A percentile compares a stretch with the other conserved stretches of the same genome.
Evolutionary conservation across 1,140 invertebrate genomes (phyloP).

Genomic region (Cydia pomonella): DNA sequence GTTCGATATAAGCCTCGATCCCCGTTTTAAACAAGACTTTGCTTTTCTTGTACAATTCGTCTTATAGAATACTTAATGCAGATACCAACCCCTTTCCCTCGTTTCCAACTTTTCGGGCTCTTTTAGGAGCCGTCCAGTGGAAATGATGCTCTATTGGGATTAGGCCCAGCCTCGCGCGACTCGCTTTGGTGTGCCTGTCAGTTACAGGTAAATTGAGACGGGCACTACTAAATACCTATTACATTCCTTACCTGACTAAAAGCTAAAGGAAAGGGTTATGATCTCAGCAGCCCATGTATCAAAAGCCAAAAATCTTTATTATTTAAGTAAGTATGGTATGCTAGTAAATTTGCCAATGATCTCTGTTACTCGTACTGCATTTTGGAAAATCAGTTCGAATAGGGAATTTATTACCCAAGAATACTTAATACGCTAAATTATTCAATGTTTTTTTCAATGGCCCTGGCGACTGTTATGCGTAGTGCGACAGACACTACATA

Average conservation of each 20-base stretch:
- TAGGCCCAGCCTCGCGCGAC: constrained; percentile 32
- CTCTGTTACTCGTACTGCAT: too few species aligned
- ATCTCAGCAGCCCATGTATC: too few species aligned
- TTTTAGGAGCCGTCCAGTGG: constrained; percentile 59
- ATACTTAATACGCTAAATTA: too few species aligned
- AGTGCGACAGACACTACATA: too few species aligned
- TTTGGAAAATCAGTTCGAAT: too few species aligned
- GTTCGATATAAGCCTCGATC: constrained; percentile 64
- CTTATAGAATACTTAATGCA: constrained; percentile 71
- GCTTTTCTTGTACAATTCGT: constrained; percentile 73
- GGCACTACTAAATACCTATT: neutral
- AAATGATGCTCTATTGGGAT: constrained; percentile 52
- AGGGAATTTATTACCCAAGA: too few species aligned
- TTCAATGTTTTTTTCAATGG: too few species aligned
- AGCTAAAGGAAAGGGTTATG: too few species aligned
- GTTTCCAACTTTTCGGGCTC: constrained; percentile 59
- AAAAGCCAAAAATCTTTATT: too few species aligned
- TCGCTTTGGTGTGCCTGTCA: constrained; percentile 24
- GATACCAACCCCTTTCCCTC: constrained; percentile 63
- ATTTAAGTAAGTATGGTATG: too few species aligned
- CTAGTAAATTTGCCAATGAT: too few species aligned
- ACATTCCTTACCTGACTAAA: neutral
- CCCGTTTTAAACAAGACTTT: constrained; percentile 72
- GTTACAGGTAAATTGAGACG: constrained; percentile 31
- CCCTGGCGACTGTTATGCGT: too few species aligned